Base-by-base conservation (phyloP, 2,113 vertebrate species). In the Onychostoma macrolepis region DNA sequence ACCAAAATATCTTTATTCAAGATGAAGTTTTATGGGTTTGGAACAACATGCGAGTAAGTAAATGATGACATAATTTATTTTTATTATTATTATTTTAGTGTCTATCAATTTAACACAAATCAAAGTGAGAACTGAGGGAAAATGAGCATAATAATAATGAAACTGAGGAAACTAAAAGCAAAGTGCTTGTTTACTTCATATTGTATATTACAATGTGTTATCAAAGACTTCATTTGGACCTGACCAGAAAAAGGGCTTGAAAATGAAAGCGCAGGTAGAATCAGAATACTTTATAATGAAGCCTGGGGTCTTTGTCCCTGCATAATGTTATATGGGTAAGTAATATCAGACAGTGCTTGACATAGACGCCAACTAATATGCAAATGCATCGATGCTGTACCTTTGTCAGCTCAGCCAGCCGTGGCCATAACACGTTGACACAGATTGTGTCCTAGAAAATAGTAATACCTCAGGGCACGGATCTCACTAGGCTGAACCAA, bases 321-420 rank as follows among this genome's bases (percentile, higher is more conserved):
- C 58, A 48, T 74, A 72, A 48, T 85, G 63, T 56, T 77, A 63
- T 85, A 69, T 83, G 69, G 38, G 56, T 41, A 43, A 65, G 78
- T 50, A 84, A 83, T 78, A 86, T 86, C 43, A 75, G 56, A 28
- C 30, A 89, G 48, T 84, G 15, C 74, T 24, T 91, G 87, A 91
- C 26, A 78, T 21, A 82, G 61, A 82, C 21, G 41, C 28, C 79
- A 58, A 83, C 28, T 74, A 85, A 76, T 53, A 67, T 71, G 74
- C 80, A 86, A 69, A 63, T 79, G 76, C 58, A 63, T 83, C 80
- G 85, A 75, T 67, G 84, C 63, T 85, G 24, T 36, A 78, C 85
- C 80, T 87, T 72, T 50, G 63, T 65, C 61, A 77, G 86, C 45
- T 86, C 80, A 85, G 63, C 58, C 71, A 87, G 79, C 72, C 74